phyloP scores from a whole-genome alignment of 1,140 invertebrate species.

The Drosophila azteca region DNA sequence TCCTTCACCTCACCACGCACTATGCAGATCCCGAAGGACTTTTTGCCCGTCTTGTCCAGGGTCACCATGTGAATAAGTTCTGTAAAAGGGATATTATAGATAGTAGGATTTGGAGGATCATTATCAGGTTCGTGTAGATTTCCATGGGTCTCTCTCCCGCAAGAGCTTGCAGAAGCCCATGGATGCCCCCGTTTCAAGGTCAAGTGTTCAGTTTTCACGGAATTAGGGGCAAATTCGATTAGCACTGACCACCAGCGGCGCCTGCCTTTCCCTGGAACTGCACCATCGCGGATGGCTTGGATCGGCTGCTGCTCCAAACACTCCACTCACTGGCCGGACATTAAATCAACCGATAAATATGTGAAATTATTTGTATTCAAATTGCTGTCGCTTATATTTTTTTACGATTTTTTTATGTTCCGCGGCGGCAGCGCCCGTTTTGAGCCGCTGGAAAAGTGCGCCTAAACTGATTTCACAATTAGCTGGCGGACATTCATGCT shows the following conservation, averaged over 20 bases:
- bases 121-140: background rate
- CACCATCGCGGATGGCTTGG: slow-evolving; percentile 48
- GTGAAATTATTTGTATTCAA: slow-evolving; percentile 1
- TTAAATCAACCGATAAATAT: slow-evolving; percentile 14
- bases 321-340: slow-evolving; percentile 33
- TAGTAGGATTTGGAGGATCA: too few relatives aligned
- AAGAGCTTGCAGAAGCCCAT: too few relatives aligned
- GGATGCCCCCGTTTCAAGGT: slow-evolving; percentile 5
- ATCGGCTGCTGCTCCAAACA: slow-evolving; percentile 15
- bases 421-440: slow-evolving; percentile 54
- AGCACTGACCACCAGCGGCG: slow-evolving; percentile 61
- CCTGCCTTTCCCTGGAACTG: slow-evolving; percentile 61
- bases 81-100: slow-evolving; percentile 7
- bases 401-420: slow-evolving; percentile 48
- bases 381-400: slow-evolving; percentile 7
- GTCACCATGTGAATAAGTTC: slow-evolving; percentile 77
- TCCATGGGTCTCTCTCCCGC: too few relatives aligned
- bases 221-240: slow-evolving; percentile 37
- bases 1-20: slow-evolving; percentile 93
- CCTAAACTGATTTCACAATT: slow-evolving; percentile 83
- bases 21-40: slow-evolving; percentile 96
- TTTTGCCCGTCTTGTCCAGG: slow-evolving; percentile 79
- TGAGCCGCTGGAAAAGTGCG: slow-evolving; percentile 79
- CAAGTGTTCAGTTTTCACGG: slow-evolving; percentile 16
- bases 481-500: slow-evolving; percentile 74